Base-by-base conservation (phyloP, 2,888 invertebrate genomes). In the Patella pellucida region DNA sequence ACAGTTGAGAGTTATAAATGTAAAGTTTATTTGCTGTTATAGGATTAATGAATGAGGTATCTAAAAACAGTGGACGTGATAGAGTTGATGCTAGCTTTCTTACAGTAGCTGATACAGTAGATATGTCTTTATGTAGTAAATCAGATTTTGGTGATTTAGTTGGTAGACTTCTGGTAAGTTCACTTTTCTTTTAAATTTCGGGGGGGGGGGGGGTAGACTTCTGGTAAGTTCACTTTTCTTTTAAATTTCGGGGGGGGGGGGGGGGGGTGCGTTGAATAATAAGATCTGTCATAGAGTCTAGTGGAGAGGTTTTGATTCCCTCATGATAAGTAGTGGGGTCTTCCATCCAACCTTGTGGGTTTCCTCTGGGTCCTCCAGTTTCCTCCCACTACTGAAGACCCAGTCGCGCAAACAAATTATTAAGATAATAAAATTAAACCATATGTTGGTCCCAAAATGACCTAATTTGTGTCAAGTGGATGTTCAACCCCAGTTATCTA, bases 1-100 rank as follows among this genome's bases (percentile, higher is more conserved):
- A 41, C 41, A 41, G 9, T 4, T 9, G 7, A 41, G 9, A 9
- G 7, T 41, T 7, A 41, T 41, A 9, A 7, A 9, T 41, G 41
- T 41, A 9, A 41, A 41, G 7, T 41, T 41, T 41, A 41, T 41
- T 41, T 41, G 9, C 41, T 41, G n/a, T 62, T 62, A 11, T 14
- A 62, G 62, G 62, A 62, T 62, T 62, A 62, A 62, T 62, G 62
- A 62, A 62, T 19, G 62, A 62, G 19, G 19, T 62, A 14, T 62
- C 62, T 19, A 19, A 62, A 4, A 9, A 62, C 14, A 19, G 11
- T 19, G 62, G 23, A 12, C 62, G 12, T 23, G 62, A 23, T 23
- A 62, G 23, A 62, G 62, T 19, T 62, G 62, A 62, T 62, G 14
- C 14, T 11, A 62, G 62, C 23, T 62, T 62, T 62, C 23, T 62